Evolutionary conservation across 2,888 invertebrate species (phyloP), one percentile per base, ranked within the genome.

Genomic region (Metopia argyrocephala): DNA sequence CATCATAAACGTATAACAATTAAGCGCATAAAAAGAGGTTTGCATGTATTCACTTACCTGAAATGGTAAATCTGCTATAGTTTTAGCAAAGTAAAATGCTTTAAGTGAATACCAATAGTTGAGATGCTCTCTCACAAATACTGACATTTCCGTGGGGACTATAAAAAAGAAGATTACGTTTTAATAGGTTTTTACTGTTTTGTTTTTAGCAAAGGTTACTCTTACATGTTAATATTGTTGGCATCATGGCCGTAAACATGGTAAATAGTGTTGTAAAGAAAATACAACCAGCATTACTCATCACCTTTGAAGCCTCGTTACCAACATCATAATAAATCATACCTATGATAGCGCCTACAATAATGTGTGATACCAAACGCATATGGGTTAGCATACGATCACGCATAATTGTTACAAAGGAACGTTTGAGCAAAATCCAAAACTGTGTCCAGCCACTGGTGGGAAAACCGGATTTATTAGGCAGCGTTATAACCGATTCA

Each of bases 231-330:
- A 98, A 93, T 87, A 98, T 97, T 64, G 98, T 98, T 83, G 98
- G 98, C 98, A 98, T 98, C 95, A 98, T 96, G 64, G 98, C 97
- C 68, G 98, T 97, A 90, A 98, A 98, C 95, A 98, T 98, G 84
- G 98, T 95, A 91, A 98, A 98, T 91, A 98, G 94, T 85, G 97
- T 95, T 84, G 97, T 97, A 91, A 98, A 98, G 92, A 98, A 98
- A 85, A 98, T 94, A 91, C 97, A 98, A 56, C 98, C 98, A 25
- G 97, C 95, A 88, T 98, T 98, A 91, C 97, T 98, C 93, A 95
- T 96, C 25, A 97, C 97, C 91, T 98, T 97, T 66, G 95, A 95
- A 20, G 97, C 98, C 87, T 98, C 97, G 85, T 96, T 94, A 5
- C 98, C 98, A 85, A 97, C 97, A 86, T 96, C 96, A 86, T 96